Percentiles rank a stretch among this genome's conserved stretches.
These are phyloP conservation scores for Amphiura filiformis DNA, from an alignment of 35 echinoderm and acorn worm genomes.

Conservation along the genomic window DNA sequence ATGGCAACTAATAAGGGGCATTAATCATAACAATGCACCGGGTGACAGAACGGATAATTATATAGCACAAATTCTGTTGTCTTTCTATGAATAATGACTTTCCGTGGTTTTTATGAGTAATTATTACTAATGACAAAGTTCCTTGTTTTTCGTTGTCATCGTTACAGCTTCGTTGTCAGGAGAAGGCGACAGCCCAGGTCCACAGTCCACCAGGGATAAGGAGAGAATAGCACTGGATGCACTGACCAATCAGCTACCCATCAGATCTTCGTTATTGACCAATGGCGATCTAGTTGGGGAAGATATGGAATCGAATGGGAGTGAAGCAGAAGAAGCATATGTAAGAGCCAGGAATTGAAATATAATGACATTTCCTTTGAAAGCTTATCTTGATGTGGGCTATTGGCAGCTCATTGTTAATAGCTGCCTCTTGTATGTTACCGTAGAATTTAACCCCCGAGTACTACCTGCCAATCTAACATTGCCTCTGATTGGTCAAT, in stretches of 20 bases:
- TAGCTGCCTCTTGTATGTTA: too few relatives aligned
- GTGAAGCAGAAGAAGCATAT: conserved; percentile 52
- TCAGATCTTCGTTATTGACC: conserved; percentile 15
- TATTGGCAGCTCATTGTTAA: too few relatives aligned
- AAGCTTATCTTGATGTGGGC: too few relatives aligned
- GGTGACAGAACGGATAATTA: too few relatives aligned
- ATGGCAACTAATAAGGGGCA: too few relatives aligned
- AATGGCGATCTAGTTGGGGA: conserved; percentile 44
- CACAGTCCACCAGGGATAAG: conserved; percentile 68
- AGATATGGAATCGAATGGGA: conserved; percentile 44
- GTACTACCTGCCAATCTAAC: too few relatives aligned
- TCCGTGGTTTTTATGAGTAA: neutral
- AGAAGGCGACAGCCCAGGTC: conserved; percentile 11
- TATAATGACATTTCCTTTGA: neutral
- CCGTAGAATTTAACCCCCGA: too few relatives aligned
- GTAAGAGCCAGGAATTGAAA: neutral
- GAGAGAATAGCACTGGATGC: conserved; percentile 90
- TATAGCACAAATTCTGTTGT: too few relatives aligned
- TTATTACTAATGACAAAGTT: conserved; percentile 20
- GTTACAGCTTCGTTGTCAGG: conserved; percentile 16
- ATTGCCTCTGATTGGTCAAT: too few relatives aligned
- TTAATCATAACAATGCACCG: too few relatives aligned
- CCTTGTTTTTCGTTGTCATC: neutral
- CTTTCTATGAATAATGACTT: neutral
- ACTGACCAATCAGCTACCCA: conserved; percentile 71